phyloP scores from a whole-genome alignment of 2,797 vertebrate species.

The Meriones psammophilus region DNA sequence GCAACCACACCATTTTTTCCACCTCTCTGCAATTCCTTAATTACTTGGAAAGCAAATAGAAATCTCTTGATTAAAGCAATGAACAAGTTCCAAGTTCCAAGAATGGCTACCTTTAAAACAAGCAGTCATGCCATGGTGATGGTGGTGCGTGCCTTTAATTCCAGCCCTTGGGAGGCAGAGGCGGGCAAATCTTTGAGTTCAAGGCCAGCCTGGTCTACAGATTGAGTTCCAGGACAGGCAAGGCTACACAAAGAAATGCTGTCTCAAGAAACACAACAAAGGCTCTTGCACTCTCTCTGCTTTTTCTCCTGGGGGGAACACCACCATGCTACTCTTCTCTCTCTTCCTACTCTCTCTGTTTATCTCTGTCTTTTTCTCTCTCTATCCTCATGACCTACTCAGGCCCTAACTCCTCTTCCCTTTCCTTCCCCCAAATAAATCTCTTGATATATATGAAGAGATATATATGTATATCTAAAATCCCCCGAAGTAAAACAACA shows the following conservation, averaged over 20 bases:
- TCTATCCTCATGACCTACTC: too few relatives aligned
- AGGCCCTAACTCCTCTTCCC: too few relatives aligned
- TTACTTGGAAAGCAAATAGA: slow-evolving; percentile 31
- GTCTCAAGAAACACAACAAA: not conserved
- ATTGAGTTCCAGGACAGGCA: not conserved
- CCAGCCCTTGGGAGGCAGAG: not conserved
- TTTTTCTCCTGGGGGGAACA: too few relatives aligned
- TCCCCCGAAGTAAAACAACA: not conserved
- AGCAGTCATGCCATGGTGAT: not conserved
- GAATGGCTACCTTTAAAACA: not conserved
- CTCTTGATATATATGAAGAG: too few relatives aligned
- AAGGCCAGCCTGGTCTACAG: not conserved
- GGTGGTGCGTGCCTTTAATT: not conserved
- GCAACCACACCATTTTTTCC: not conserved
- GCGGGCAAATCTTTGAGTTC: not conserved
- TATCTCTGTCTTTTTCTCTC: too few relatives aligned
- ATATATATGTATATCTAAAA: too few relatives aligned
- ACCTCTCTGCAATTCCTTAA: not conserved
- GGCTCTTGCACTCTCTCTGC: too few relatives aligned
- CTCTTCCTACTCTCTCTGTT: too few relatives aligned
- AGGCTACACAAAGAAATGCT: not conserved
- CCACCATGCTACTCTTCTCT: too few relatives aligned
- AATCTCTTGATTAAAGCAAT: slow-evolving; percentile 6
- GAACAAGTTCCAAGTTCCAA: not conserved
- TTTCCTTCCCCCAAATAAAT: too few relatives aligned